Conservation (phyloP, 2,113 vertebrate species). For the cat (Felis catus) region DNA sequence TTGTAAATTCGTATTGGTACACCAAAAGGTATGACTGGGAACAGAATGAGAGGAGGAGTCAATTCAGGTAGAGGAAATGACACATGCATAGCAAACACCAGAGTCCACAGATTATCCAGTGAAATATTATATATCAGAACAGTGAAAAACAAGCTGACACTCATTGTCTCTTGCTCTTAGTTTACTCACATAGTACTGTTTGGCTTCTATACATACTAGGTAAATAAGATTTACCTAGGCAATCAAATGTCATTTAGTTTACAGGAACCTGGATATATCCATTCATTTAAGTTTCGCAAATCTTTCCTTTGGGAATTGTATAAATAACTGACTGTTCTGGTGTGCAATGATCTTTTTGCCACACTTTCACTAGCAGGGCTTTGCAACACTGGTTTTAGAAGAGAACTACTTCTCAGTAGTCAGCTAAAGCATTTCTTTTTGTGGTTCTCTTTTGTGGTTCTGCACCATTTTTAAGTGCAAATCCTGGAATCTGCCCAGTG, state of each 20-base stretch:
- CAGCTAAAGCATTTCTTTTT: background rate
- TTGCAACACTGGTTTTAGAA: background rate
- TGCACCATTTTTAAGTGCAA: background rate
- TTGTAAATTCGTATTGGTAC: background rate
- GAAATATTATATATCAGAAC: background rate
- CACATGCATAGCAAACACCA: background rate
- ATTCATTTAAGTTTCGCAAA: background rate
- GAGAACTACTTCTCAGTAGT: background rate
- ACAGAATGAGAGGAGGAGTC: background rate
- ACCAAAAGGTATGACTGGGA: background rate
- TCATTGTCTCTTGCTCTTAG: background rate
- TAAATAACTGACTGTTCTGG: background rate
- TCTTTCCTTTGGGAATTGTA: background rate
- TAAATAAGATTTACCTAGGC: background rate
- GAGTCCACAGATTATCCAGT: background rate
- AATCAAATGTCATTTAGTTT: background rate
- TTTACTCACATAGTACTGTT: background rate
- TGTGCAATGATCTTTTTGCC: background rate
- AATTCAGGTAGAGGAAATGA: background rate
- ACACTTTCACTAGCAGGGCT: background rate
- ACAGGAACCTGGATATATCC: background rate
- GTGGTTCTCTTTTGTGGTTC: background rate
- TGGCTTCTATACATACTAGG: background rate
- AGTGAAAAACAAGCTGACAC: background rate
- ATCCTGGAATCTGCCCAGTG: background rate